Conservation (phyloP, 2,797 vertebrate genomes). For the Melanotaenia trifasciata region DNA sequence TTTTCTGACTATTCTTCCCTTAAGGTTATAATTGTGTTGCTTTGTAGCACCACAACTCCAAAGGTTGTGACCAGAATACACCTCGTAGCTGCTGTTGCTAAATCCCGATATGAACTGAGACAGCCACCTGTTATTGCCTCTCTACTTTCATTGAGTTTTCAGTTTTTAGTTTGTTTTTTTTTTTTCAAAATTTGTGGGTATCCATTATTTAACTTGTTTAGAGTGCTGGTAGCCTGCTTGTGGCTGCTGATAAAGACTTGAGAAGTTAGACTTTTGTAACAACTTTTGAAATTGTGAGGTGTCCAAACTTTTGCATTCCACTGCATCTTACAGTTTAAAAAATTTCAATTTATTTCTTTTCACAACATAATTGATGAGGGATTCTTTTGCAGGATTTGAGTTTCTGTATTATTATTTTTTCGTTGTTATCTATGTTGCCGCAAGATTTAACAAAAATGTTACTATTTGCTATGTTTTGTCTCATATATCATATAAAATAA, state of each 20-base stretch:
- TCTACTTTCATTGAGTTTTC: not conserved
- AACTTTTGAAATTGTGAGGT: not conserved
- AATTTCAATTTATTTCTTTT: not conserved
- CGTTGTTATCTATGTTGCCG: not conserved
- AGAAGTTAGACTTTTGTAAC: not conserved
- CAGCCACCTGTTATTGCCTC: not conserved
- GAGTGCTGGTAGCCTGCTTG: not conserved
- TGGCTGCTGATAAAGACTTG: not conserved
- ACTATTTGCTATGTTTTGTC: conserved; percentile 11
- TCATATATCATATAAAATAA: not conserved
- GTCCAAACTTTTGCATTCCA: not conserved
- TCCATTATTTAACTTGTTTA: conserved; percentile 8
- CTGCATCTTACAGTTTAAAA: not conserved
- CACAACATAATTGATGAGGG: not conserved
- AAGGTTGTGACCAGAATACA: not conserved
- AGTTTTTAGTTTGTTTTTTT: no score
- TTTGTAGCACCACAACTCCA: no score
- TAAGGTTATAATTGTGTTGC: no score
- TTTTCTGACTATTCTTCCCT: no score
- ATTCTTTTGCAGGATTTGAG: not conserved
- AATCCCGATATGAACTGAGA: not conserved
- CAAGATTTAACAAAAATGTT: not conserved
- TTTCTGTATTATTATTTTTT: not conserved
- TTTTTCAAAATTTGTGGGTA: not conserved
- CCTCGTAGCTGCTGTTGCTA: not conserved